Percentiles rank a stretch among this genome's conserved stretches.
Conservation (phyloP, 2,888 invertebrate species). For the Terebella lapidaria region DNA sequence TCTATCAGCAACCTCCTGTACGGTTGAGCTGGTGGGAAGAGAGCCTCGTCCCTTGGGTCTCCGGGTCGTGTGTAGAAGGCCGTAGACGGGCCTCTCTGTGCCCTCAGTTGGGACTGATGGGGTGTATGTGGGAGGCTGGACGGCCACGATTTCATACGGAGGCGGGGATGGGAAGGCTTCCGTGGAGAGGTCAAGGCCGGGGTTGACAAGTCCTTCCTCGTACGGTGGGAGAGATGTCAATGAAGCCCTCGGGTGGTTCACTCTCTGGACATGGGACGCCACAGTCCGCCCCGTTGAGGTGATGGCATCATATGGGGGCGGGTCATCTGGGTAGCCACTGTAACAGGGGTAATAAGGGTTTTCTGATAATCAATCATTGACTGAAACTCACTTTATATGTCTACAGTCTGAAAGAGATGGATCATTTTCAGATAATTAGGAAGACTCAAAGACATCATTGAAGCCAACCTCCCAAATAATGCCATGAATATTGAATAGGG, state of each 20-base stretch:
- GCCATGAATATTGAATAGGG: too few relatives aligned
- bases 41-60: neutral
- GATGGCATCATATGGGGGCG: neutral
- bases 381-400: too few relatives aligned
- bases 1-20: neutral
- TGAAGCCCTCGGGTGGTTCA: neutral
- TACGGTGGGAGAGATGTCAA: slow-evolving; percentile 7
- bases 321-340: neutral
- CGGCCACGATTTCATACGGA: slow-evolving; percentile 12
- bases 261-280: neutral
- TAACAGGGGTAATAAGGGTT: too few relatives aligned
- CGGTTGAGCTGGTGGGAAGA: neutral
- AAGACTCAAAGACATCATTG: too few relatives aligned
- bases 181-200: slow-evolving; percentile 8
- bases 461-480: too few relatives aligned
- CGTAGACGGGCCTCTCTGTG: neutral
- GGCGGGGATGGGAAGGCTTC: slow-evolving; percentile 10
- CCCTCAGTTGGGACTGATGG: neutral
- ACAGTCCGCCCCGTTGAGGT: neutral
- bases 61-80: neutral
- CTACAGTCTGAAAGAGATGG: too few relatives aligned
- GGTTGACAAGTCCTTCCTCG: slow-evolving; percentile 9
- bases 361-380: too few relatives aligned
- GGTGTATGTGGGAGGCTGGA: neutral
- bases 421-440: too few relatives aligned